Base-by-base conservation (phyloP, 2,888 invertebrate species). In the Odontocolon sp. region DNA sequence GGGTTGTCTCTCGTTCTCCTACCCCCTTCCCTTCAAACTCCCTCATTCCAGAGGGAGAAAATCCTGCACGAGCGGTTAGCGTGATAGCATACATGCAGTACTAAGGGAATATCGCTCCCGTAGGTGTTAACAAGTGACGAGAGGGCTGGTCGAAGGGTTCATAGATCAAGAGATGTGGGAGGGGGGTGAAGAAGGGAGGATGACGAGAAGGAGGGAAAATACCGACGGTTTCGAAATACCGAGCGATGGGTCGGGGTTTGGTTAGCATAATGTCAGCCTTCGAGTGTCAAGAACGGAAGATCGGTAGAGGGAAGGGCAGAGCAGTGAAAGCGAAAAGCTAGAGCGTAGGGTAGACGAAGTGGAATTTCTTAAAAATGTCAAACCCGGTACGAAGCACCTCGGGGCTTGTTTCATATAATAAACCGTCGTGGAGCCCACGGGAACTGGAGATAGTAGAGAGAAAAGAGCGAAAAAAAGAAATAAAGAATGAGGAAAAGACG, bases 301-400 rank as follows among this genome's bases (percentile, higher is more conserved):
- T 47, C 47, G 61, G 47, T 50, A 61, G 33, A 21, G 47, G 23
- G n/a, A 56, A 14, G 36, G 42, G 21, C 18, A 14, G 42, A 50
- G 56, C 77, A 70, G 74, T 59, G 79, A 80, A 47, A 33, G 56
- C 18, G 38, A 68, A 28, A 50, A 56, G 26, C 28, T n/a, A n/a
- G 61, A 42, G 54, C 54, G 80, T 77, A 77, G 59, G 73, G 75
- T 77, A 81, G 82, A 79, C 78, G 83, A 78, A 80, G 80, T 77
- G 82, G 84, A 85, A 87, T 87, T 88, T 86, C 85, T 87, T 83
- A 85, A 88, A 89, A 88, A 87, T 87, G 87, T 88, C 88, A 84
- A 77, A 82, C 79, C 77, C 67, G 56, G 52, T 57, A 47, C 40
- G 63, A 11, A 67, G 72, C 67, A 72, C 77, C 73, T 59, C 67